Conservation (phyloP, 2,113 vertebrate genomes). For the Mormoops blainvillei region DNA sequence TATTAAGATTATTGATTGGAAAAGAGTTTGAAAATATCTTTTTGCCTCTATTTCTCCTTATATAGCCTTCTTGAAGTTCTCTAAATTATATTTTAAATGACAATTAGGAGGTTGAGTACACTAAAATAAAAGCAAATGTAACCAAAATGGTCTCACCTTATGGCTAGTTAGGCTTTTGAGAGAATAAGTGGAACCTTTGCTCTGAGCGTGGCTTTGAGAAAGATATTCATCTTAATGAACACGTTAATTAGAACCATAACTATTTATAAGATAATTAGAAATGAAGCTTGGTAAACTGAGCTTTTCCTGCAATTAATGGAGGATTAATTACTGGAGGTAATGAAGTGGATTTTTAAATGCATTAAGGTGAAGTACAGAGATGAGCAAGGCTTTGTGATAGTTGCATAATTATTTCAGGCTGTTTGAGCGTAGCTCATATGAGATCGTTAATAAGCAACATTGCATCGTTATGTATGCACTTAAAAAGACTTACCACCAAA, state of each 20-base stretch:
- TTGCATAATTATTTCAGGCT: constrained; percentile 98
- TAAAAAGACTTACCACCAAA: constrained; percentile 99
- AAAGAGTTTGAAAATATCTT: constrained; percentile 75
- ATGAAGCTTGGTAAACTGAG: constrained; percentile 99
- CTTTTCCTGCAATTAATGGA: constrained; percentile 99
- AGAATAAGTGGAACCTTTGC: constrained; percentile 96
- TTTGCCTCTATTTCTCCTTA: constrained; percentile 82
- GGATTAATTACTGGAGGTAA: constrained; percentile 99
- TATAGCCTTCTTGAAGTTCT: constrained; percentile 98
- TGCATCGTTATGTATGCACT: constrained; percentile 99
- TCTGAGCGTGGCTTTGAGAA: constrained; percentile 98
- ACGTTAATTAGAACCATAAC: constrained; percentile 99
- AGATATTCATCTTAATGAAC: constrained; percentile 99
- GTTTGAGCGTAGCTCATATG: constrained; percentile 92
- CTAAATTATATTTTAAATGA: constrained; percentile 99
- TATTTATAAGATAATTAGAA: constrained; percentile 99
- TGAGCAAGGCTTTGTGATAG: constrained; percentile 98
- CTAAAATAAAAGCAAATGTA: constrained; percentile 99
- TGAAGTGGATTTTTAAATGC: constrained; percentile 99
- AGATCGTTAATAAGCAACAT: constrained; percentile 99
- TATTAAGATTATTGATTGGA: constrained; percentile 82
- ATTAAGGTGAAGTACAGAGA: constrained; percentile 99
- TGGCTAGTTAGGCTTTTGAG: constrained; percentile 99
- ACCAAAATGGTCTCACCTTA: constrained; percentile 99
- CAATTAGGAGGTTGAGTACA: constrained; percentile 99